Evolutionary conservation across 2,797 vertebrate genomes (phyloP), one percentile per base, ranked within the genome.

Genomic region (Labroides dimidiatus): DNA sequence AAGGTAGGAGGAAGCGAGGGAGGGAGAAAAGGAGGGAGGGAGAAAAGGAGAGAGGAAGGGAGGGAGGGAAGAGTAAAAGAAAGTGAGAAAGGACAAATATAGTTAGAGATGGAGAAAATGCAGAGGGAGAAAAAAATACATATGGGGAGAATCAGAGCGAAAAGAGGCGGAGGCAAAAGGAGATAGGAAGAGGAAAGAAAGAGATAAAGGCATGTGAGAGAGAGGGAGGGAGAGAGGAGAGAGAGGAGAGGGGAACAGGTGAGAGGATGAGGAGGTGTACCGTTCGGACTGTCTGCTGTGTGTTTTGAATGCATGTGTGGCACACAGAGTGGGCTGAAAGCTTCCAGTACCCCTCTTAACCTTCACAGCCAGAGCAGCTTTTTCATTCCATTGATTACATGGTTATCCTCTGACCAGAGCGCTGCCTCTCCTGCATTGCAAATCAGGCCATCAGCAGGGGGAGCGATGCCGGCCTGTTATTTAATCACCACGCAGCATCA

Each of bases 341-440:
- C 73, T 69, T 82, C 80, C 67, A 24, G 81, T 85, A 62, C 78
- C 84, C 88, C 85, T 89, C 87, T 91, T 91, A 91, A 92, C 91
- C 92, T 92, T 93, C 91, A 91, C 90, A 92, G 89, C 86, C 87
- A 78, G 85, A 75, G 82, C 81, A 74, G 86, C 82, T 66, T 90
- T 86, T 86, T 87, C 87, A 86, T 90, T 84, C 84, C 87, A 92
- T 90, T 92, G 91, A 93, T 93, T 91, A 92, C 87, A 92, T 88
- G 91, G 87, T 90, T 90, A 89, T 92, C 88, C 89, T 89, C 88
- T 89, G 87, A 91, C 91, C 85, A 84, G 75, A 87, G 83, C 71
- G 23, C 78, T 76, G 86, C 84, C 83, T 84, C 88, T 62, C 64
- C 87, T 87, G 88, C 87, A 91, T 86, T 70, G 78, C 79, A 85